phyloP scores from a whole-genome alignment of 1,140 invertebrate genomes.

The Archivesica marissinica region DNA sequence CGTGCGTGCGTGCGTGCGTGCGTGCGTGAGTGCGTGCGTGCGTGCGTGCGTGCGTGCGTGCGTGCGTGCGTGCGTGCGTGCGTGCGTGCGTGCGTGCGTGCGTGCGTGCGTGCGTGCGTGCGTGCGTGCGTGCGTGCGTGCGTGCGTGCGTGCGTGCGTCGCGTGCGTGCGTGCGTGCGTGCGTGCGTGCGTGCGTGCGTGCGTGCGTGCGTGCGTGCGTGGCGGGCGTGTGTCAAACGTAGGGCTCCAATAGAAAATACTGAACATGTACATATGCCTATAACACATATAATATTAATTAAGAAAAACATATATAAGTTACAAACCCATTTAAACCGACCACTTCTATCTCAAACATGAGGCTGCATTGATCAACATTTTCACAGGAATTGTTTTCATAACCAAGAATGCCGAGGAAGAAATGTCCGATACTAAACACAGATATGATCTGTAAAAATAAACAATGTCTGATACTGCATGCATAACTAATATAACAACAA shows the following conservation, averaged over 20 bases:
- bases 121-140: too few species aligned
- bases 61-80: too few species aligned
- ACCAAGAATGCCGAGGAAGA: constrained; percentile 3
- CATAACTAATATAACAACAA: too few species aligned
- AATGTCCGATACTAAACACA: not conserved
- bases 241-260: not conserved
- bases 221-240: not conserved
- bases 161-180: not conserved
- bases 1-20: too few species aligned
- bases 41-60: too few species aligned
- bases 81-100: too few species aligned
- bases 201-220: not conserved
- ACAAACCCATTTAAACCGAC: constrained; percentile 8
- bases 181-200: not conserved
- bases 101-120: too few species aligned
- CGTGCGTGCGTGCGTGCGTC: too few species aligned
- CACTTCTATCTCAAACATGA: constrained; percentile 3
- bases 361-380: not conserved
- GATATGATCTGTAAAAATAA: constrained; percentile 3
- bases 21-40: too few species aligned
- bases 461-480: too few species aligned
- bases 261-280: not conserved
- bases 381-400: not conserved
- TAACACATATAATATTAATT: not conserved
- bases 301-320: not conserved